These are phyloP conservation scores for Bradypodion pumilum DNA, from an alignment of 2,797 vertebrate genomes.

Conservation along the genomic window DNA sequence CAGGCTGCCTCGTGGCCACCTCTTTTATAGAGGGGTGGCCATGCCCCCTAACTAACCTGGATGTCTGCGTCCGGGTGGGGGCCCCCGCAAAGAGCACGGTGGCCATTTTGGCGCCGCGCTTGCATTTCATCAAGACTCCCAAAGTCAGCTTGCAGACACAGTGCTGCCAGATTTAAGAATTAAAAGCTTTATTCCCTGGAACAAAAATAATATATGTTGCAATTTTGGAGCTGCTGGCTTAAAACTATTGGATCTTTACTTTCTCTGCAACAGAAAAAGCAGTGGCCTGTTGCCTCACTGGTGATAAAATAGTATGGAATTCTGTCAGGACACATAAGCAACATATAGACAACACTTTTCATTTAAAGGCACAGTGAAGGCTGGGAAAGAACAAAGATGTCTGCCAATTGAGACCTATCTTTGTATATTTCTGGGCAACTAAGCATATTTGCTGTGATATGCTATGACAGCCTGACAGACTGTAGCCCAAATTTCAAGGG, in stretches of 20 bases:
- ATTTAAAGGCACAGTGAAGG: background rate
- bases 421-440: slow-evolving; percentile 41
- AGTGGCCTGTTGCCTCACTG: background rate
- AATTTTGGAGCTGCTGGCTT: background rate
- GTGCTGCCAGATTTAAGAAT: slow-evolving; percentile 32
- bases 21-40: no score
- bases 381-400: slow-evolving; percentile 10
- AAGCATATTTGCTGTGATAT: slow-evolving; percentile 37
- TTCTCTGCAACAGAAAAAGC: background rate
- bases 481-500: slow-evolving; percentile 43
- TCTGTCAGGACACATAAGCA: background rate
- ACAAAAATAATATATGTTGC: background rate
- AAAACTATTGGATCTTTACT: background rate
- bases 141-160: background rate
- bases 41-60: no score
- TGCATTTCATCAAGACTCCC: background rate
- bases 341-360: background rate
- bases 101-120: no score
- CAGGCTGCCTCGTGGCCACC: no score
- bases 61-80: no score
- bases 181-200: slow-evolving; percentile 25
- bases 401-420: slow-evolving; percentile 14
- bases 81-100: no score
- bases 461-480: slow-evolving; percentile 36
- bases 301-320: background rate